A percentile compares a stretch with the other conserved stretches of the same genome.
phyloP scores from a whole-genome alignment of 2,113 vertebrate species.

The Hippocampus abdominalis region DNA sequence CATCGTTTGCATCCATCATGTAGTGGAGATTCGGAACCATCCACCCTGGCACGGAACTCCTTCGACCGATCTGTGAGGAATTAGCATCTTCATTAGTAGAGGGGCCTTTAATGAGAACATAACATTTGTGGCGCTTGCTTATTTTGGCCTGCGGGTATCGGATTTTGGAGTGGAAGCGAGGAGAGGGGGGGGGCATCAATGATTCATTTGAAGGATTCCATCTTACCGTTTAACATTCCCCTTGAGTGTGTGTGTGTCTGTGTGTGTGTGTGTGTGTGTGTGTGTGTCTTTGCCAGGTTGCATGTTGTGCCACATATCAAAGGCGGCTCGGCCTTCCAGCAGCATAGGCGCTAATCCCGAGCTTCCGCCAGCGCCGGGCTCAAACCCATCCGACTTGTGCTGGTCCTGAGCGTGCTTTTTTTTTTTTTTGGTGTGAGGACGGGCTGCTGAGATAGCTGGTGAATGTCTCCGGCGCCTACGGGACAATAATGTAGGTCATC shows the following conservation, averaged over 20 bases:
- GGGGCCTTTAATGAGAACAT: slow-evolving; percentile 52
- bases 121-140: slow-evolving; percentile 53
- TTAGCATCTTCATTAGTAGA: slow-evolving; percentile 49
- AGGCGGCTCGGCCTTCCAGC: slow-evolving; percentile 55
- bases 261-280: slow-evolving; percentile 51
- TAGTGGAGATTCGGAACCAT: background rate
- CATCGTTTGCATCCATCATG: background rate
- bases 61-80: slow-evolving; percentile 25
- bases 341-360: slow-evolving; percentile 37
- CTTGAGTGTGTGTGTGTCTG: slow-evolving; percentile 40
- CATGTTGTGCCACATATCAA: slow-evolving; percentile 70
- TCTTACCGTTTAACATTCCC: slow-evolving; percentile 71
- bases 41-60: background rate
- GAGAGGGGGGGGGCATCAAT: slow-evolving; percentile 55
- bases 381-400: slow-evolving; percentile 47
- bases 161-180: slow-evolving; percentile 8
- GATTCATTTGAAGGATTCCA: slow-evolving; percentile 70
- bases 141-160: slow-evolving; percentile 46
- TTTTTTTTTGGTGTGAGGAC: background rate
- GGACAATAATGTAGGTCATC: slow-evolving; percentile 70
- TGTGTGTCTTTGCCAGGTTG: slow-evolving; percentile 48
- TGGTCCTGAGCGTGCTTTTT: slow-evolving; percentile 38
- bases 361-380: slow-evolving; percentile 47
- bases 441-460: slow-evolving; percentile 31
- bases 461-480: slow-evolving; percentile 49